These are phyloP conservation scores for Choristoneura rosaceana DNA, from an alignment of 2,888 invertebrate genomes.

Conservation along the genomic window DNA sequence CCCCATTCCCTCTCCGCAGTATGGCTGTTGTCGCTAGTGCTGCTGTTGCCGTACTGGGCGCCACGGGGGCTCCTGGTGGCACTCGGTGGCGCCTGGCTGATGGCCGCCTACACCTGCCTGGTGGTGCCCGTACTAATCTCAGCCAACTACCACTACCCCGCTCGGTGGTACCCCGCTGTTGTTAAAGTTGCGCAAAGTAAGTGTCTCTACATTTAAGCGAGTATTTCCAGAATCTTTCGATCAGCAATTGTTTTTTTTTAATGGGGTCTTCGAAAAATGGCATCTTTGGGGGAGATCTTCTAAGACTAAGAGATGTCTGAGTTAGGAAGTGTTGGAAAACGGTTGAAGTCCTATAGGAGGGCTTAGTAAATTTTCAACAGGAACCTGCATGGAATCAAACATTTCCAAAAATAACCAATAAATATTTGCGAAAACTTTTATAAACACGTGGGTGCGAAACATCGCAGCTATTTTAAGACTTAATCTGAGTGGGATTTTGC, in stretches of 20 bases:
- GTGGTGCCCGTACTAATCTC: slow-evolving; percentile 89
- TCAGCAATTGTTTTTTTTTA: no score
- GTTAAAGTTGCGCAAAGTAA: slow-evolving; percentile 85
- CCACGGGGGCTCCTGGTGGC: slow-evolving; percentile 87
- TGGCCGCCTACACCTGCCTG: slow-evolving; percentile 88
- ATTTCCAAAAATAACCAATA: neutral
- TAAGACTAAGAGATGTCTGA: neutral
- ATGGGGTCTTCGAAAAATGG: no score
- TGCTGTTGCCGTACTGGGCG: slow-evolving; percentile 87
- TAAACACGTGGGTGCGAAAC: slow-evolving; percentile 15
- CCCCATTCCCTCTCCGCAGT: slow-evolving; percentile 70
- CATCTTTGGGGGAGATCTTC: no score
- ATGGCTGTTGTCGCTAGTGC: slow-evolving; percentile 88
- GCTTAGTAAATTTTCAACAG: neutral
- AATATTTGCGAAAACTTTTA: neutral
- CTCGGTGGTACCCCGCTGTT: slow-evolving; percentile 86
- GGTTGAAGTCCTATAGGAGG: no score
- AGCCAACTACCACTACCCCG: slow-evolving; percentile 89
- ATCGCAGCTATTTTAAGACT: slow-evolving; percentile 25
- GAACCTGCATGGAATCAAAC: neutral
- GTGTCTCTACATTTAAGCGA: slow-evolving; percentile 36
- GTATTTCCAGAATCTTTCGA: neutral
- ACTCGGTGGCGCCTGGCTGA: slow-evolving; percentile 85
- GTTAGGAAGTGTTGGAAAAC: neutral
- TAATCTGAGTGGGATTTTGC: slow-evolving; percentile 10